Evolutionary conservation across 2,888 invertebrate genomes (phyloP), one percentile per base, ranked within the genome.

Genomic region (Lasiommata megera): DNA sequence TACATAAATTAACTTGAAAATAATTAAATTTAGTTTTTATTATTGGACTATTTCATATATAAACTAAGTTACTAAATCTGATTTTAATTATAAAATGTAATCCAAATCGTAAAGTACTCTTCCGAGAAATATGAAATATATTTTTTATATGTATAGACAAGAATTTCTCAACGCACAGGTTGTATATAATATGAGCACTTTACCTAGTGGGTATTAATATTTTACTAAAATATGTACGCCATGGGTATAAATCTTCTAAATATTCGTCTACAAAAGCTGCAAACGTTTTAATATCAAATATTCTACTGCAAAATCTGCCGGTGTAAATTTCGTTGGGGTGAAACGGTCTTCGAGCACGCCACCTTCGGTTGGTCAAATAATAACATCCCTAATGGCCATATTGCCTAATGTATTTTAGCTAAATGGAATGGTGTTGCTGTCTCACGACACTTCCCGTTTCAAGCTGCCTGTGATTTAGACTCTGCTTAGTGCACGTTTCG

Each of bases 301-400:
- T 82, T 82, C 83, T 82, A 79, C 70, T 77, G 73, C 75, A 76
- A 76, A n/a, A 82, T 84, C 82, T 79, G 76, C 76, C 71, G 74
- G 81, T 82, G 86, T 87, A 86, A 88, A 88, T 88, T 87, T 84
- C 75, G 68, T 64, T 69, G 76, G 71, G 74, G 82, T 71, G 73
- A 79, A 89, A 89, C 78, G 77, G 81, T 77, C 75, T 71, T 71
- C 75, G 72, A 67, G 80, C 89, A 89, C 89, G 89, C 88, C 77
- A 89, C 83, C 82, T 82, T 81, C 70, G 77, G 70, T 72, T 83
- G 86, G 87, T 88, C 88, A 88, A 88, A 88, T 88, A 89, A 83
- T 87, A 84, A 84, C 77, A 72, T 75, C 73, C 52, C 77, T 83
- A 86, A 87, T 87, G 82, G 82, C 81, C 81, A 87, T 88, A 85